Conservation (phyloP, 2,113 vertebrate genomes). For the Alethe diademata region DNA sequence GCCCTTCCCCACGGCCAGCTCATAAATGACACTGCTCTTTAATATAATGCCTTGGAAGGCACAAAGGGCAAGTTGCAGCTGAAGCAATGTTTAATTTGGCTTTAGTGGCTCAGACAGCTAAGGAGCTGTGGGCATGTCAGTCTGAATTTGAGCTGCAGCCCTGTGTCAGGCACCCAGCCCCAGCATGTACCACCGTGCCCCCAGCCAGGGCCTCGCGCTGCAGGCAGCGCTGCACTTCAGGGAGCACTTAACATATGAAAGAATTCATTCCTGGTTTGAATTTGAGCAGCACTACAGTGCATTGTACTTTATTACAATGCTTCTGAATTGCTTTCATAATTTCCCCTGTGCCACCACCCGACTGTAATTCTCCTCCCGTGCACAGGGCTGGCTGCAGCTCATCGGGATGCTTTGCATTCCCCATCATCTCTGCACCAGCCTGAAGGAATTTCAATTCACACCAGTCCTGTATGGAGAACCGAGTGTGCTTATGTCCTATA, state of each 20-base stretch:
- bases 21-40: slow-evolving; percentile 34
- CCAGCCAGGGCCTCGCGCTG: neutral
- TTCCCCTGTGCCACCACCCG: slow-evolving; percentile 46
- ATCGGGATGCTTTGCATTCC: neutral
- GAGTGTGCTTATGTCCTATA: neutral
- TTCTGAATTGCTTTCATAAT: slow-evolving; percentile 60
- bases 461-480: neutral
- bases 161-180: neutral
- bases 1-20: slow-evolving; percentile 21
- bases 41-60: slow-evolving; percentile 48
- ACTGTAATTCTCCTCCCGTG: neutral
- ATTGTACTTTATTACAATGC: slow-evolving; percentile 60
- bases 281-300: slow-evolving; percentile 19
- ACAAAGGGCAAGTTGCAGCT: slow-evolving; percentile 48
- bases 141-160: neutral
- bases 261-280: slow-evolving; percentile 58
- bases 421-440: neutral
- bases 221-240: slow-evolving; percentile 3
- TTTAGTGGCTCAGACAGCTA: slow-evolving; percentile 13
- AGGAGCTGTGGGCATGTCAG: neutral
- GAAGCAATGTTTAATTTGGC: slow-evolving; percentile 64
- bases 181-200: neutral
- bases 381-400: neutral
- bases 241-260: slow-evolving; percentile 55
- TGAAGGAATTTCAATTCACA: neutral